A percentile compares a stretch with the other conserved stretches of the same genome.
These are phyloP conservation scores for Lineus longissimus DNA, from an alignment of 1,140 invertebrate species.

Conservation along the genomic window DNA sequence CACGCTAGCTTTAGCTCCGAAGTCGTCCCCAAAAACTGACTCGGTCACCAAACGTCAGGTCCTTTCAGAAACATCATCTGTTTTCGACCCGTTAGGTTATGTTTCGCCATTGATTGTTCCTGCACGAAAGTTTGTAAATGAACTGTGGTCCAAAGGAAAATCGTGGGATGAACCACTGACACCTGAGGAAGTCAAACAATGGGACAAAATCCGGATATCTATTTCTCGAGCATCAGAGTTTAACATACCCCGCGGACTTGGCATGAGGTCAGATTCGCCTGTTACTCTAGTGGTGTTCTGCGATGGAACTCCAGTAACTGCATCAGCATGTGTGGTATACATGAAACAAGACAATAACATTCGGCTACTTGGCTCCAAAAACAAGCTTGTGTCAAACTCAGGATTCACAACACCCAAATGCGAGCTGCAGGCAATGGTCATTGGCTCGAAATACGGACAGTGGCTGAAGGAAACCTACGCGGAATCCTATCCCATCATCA, in stretches of 20 bases:
- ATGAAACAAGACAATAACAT: background rate
- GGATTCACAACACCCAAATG: background rate
- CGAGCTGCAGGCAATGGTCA: background rate
- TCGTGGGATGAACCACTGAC: background rate
- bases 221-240: background rate
- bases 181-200: background rate
- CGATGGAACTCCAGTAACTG: background rate
- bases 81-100: background rate
- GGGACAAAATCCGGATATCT: background rate
- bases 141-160: background rate
- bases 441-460: background rate
- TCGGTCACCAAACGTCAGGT: background rate
- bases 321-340: background rate
- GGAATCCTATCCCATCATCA: background rate
- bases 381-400: background rate
- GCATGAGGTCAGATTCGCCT: background rate
- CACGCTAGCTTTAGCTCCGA: background rate
- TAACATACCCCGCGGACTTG: background rate
- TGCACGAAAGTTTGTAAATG: background rate
- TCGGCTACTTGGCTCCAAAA: background rate
- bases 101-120: background rate
- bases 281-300: background rate
- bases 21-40: background rate
- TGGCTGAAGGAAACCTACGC: background rate
- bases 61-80: background rate